Evolutionary conservation across 2,888 invertebrate genomes (phyloP).

Genomic region (Drosophila leonis): DNA sequence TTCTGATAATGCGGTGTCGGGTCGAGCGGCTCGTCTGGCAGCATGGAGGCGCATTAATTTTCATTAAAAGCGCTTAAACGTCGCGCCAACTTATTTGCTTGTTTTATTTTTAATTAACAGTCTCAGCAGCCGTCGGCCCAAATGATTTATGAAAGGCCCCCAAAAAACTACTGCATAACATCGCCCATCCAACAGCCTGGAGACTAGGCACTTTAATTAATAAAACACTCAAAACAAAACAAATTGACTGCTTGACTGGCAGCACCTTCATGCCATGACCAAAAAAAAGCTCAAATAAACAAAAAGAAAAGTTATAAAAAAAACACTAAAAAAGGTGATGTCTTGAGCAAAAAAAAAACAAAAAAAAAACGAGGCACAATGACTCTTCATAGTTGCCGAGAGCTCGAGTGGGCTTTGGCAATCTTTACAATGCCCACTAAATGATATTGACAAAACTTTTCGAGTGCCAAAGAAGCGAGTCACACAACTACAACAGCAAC

Average conservation of each 20-base stretch:
- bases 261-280: constrained; percentile 31
- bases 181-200: constrained; percentile 20
- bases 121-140: constrained; percentile 48
- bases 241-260: constrained; percentile 67
- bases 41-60: constrained; percentile 67
- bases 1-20: constrained; percentile 53
- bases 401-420: constrained; percentile 76
- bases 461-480: constrained; percentile 56
- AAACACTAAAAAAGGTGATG: constrained; percentile 17
- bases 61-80: constrained; percentile 76
- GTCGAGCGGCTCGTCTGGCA: constrained; percentile 8
- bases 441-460: constrained; percentile 80
- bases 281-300: constrained; percentile 30
- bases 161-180: constrained; percentile 37
- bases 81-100: constrained; percentile 73
- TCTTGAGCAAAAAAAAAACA: constrained; percentile 16
- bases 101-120: constrained; percentile 75
- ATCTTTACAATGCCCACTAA: constrained; percentile 81
- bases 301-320: constrained; percentile 26
- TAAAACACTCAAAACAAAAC: constrained; percentile 75
- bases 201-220: constrained; percentile 73
- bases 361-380: constrained; percentile 62
- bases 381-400: constrained; percentile 63
- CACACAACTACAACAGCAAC: constrained; percentile 35
- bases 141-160: constrained; percentile 70